phyloP scores from a whole-genome alignment of 1,140 invertebrate species.

The Drosophila mauritiana region DNA sequence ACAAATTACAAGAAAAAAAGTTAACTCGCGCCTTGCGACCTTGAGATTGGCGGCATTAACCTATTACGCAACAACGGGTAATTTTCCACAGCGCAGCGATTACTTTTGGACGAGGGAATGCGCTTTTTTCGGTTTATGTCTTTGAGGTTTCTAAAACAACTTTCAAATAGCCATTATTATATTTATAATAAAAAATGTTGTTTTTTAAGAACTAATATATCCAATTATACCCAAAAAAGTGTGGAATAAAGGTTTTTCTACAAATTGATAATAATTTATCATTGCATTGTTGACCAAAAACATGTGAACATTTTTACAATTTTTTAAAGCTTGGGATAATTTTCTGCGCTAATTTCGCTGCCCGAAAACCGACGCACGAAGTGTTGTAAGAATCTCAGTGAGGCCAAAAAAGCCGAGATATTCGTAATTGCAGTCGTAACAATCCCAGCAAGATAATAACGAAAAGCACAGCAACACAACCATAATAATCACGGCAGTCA shows the following conservation, averaged over 20 bases:
- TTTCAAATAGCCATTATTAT: neutral
- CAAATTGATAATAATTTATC: too few species aligned
- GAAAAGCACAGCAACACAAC: slow-evolving; percentile 22
- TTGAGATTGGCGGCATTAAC: slow-evolving; percentile 63
- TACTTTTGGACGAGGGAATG: neutral
- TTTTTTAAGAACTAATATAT: too few species aligned
- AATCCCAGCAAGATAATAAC: slow-evolving; percentile 23
- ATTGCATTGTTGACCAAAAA: too few species aligned
- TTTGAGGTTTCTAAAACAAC: neutral
- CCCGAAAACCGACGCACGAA: slow-evolving; percentile 8
- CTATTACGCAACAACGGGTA: slow-evolving; percentile 35
- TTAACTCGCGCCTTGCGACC: slow-evolving; percentile 56
- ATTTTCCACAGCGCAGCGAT: slow-evolving; percentile 4
- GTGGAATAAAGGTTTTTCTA: too few species aligned
- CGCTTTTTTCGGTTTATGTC: neutral
- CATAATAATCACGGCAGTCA: slow-evolving; percentile 30
- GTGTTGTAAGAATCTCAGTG: slow-evolving; percentile 66
- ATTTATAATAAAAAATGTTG: too few species aligned
- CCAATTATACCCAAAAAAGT: too few species aligned
- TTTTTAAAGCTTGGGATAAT: too few species aligned
- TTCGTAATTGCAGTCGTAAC: slow-evolving; percentile 41
- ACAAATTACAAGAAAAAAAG: slow-evolving; percentile 38
- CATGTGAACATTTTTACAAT: too few species aligned
- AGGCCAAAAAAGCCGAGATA: slow-evolving; percentile 22
- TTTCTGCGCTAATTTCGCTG: slow-evolving; percentile 3